Conservation (phyloP, 2,113 vertebrate genomes). For the Chaenogobius annularis region DNA sequence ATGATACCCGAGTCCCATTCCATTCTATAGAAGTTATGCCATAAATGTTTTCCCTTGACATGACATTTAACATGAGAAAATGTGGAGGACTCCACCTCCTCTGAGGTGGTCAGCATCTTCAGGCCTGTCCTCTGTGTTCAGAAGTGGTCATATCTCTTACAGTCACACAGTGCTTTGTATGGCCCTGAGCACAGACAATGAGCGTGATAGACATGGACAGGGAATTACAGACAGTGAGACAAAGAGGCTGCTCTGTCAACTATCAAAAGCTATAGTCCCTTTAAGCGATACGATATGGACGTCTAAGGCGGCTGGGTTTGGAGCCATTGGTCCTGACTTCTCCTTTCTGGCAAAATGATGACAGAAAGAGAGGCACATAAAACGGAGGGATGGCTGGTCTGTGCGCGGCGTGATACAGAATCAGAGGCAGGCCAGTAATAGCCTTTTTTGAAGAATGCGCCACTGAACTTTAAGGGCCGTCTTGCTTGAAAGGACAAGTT, state of each 20-base stretch:
- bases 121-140: slow-evolving; percentile 22
- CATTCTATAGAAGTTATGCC: not conserved
- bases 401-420: slow-evolving; percentile 71
- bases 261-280: slow-evolving; percentile 63
- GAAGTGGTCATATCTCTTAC: slow-evolving; percentile 41
- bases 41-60: not conserved
- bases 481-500: slow-evolving; percentile 79
- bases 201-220: slow-evolving; percentile 55
- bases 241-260: slow-evolving; percentile 64
- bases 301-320: slow-evolving; percentile 61
- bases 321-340: slow-evolving; percentile 70
- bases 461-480: slow-evolving; percentile 80
- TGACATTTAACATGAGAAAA: not conserved
- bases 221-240: slow-evolving; percentile 54
- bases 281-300: slow-evolving; percentile 58
- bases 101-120: slow-evolving; percentile 25
- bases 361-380: slow-evolving; percentile 67
- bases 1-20: not conserved
- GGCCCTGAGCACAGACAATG: slow-evolving; percentile 46
- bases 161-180: slow-evolving; percentile 47
- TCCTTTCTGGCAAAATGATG: slow-evolving; percentile 68
- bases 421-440: slow-evolving; percentile 76
- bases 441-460: slow-evolving; percentile 78
- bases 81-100: slow-evolving; percentile 5
- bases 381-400: slow-evolving; percentile 70